These are phyloP conservation scores for Caenorhabditis wallacei DNA, from an alignment of 2,888 invertebrate species.

Conservation along the genomic window DNA sequence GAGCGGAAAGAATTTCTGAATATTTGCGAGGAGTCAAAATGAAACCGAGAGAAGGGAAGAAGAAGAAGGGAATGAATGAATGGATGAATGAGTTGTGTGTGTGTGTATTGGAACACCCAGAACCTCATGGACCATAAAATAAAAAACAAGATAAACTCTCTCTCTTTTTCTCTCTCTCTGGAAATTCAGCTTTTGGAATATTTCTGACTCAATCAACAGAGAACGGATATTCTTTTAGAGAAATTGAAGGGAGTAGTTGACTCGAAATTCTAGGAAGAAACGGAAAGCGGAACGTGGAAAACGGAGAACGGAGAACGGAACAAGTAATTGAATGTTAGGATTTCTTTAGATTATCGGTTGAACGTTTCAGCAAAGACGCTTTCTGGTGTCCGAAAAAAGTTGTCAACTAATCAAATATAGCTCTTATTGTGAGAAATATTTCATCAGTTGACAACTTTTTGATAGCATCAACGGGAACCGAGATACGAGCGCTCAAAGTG, in stretches of 20 bases:
- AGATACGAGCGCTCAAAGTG: too few species aligned
- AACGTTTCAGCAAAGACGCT: too few species aligned
- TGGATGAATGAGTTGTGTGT: constrained; percentile 34
- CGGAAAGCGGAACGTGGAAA: not conserved
- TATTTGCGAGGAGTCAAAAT: constrained; percentile 28
- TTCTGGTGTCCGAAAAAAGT: too few species aligned
- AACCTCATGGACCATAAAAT: constrained; percentile 28
- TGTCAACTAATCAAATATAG: too few species aligned
- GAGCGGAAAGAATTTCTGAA: constrained; percentile 37
- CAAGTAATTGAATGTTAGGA: too few species aligned
- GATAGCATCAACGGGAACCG: too few species aligned
- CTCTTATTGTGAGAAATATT: too few species aligned
- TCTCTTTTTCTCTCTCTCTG: too few species aligned
- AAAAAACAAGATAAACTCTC: constrained; percentile 50
- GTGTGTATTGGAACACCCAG: not conserved
- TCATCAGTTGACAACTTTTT: too few species aligned
- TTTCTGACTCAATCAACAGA: not conserved
- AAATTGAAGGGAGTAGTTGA: not conserved
- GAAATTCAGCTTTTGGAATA: not conserved
- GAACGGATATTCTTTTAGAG: constrained; percentile 1
- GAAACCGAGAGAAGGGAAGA: constrained; percentile 16
- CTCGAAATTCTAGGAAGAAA: too few species aligned
- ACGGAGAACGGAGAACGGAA: too few species aligned
- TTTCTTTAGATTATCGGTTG: too few species aligned
- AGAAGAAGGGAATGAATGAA: constrained; percentile 30